Conservation (phyloP, 2,113 vertebrate species). For the Notarius lentiginosus region DNA sequence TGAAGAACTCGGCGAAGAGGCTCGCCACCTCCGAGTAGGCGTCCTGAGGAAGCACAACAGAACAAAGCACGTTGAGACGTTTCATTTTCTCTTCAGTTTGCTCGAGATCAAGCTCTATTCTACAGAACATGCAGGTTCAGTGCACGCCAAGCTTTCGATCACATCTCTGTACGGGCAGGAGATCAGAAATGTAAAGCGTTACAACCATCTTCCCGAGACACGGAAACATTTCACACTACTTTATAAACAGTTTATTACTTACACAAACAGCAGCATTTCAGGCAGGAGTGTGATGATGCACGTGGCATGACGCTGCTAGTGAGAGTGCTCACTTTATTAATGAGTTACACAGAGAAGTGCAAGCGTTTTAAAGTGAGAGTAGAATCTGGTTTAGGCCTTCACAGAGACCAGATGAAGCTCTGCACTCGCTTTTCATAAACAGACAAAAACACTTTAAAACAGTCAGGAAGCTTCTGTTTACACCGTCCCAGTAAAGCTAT, state of each 20-base stretch:
- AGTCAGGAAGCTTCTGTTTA: background rate
- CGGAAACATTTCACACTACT: no score
- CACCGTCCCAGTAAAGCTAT: background rate
- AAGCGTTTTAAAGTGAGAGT: background rate
- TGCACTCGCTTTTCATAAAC: background rate
- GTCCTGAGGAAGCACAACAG: conserved; percentile 73
- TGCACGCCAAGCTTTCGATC: background rate
- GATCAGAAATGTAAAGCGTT: no score
- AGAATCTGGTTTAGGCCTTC: background rate
- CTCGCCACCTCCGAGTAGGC: conserved; percentile 99
- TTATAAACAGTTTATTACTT: background rate
- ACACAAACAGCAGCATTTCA: no score
- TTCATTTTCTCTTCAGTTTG: background rate
- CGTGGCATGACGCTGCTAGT: no score
- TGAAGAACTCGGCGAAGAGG: conserved; percentile 97
- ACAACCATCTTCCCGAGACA: no score
- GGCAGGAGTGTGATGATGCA: background rate
- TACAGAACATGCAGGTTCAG: background rate
- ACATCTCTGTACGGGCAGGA: no score
- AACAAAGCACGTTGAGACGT: background rate
- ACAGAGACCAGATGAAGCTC: no score
- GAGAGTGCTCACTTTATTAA: no score
- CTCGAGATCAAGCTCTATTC: background rate
- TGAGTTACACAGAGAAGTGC: background rate
- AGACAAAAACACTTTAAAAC: background rate